Evolutionary conservation across 2,888 invertebrate species (phyloP).

Genomic region (Drosophila greeni): DNA sequence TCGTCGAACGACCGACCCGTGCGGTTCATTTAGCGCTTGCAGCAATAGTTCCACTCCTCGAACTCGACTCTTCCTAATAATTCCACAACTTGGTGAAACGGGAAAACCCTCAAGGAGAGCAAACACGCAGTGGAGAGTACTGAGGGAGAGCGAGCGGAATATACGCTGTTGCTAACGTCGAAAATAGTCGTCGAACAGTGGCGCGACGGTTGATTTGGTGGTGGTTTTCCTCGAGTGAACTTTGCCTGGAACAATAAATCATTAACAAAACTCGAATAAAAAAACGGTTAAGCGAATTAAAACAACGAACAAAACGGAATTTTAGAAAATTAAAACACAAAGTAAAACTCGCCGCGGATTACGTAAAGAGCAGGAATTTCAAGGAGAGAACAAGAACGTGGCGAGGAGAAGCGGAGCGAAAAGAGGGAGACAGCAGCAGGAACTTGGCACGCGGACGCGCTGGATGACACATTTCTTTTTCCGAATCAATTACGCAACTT

Average conservation of each 20-base stretch:
- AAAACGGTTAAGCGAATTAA: slow-evolving; percentile 30
- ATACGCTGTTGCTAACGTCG: slow-evolving; percentile 69
- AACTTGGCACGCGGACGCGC: slow-evolving; percentile 37
- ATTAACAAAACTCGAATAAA: slow-evolving; percentile 31
- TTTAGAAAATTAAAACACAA: slow-evolving; percentile 31
- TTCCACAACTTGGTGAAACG: slow-evolving; percentile 38
- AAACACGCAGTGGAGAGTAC: slow-evolving; percentile 13
- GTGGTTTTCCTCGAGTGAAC: slow-evolving; percentile 61
- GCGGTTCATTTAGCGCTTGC: slow-evolving; percentile 73
- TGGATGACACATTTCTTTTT: slow-evolving; percentile 74
- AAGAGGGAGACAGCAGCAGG: slow-evolving; percentile 42
- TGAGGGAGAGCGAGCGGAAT: slow-evolving; percentile 30
- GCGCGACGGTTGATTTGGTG: slow-evolving; percentile 57
- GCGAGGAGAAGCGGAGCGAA: slow-evolving; percentile 15
- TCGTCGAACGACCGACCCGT: slow-evolving; percentile 73
- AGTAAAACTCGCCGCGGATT: slow-evolving; percentile 48
- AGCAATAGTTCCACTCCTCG: slow-evolving; percentile 15
- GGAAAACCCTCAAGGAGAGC: slow-evolving; percentile 58
- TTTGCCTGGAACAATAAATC: slow-evolving; percentile 58
- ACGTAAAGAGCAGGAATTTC: slow-evolving; percentile 58
- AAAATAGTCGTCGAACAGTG: slow-evolving; percentile 61
- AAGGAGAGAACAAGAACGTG: slow-evolving; percentile 10
- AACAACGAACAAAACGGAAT: slow-evolving; percentile 11
- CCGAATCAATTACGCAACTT: slow-evolving; percentile 69
- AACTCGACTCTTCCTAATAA: slow-evolving; percentile 9